Evolutionary conservation across 2,113 vertebrate genomes (phyloP), one percentile per base, ranked within the genome.

Genomic region (Mastomys coucha): DNA sequence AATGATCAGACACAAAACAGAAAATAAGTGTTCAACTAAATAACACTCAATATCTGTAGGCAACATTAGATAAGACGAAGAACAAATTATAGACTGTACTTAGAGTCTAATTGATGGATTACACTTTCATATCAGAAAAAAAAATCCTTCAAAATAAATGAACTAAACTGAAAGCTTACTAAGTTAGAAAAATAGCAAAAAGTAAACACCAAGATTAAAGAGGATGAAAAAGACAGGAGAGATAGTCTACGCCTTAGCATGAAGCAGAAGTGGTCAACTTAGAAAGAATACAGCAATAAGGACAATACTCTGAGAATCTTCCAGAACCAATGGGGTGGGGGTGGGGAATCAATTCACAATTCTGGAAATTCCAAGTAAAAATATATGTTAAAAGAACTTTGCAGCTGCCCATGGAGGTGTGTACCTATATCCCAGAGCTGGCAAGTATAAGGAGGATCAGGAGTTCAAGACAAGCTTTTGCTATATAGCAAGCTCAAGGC

Each of bases 11-110:
- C 36, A 39, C 8, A 16, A 14, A 63, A 49, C 51, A 51, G 24
- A 80, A 94, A 88, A 85, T 89, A 72, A 93, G 63, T 76, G 45
- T 78, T 91, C 69, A 58, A 39, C 20, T 49, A 86, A 65, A 86
- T 65, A 45, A 67, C 7, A 42, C 3, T 49, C 84, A 86, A 12
- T 86, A 49, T 86, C 63, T 19, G 42, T 67, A 49, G 63, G 60
- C 42, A 67, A 86, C 28, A 86, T 86, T 86, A 67, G 84, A 67
- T 45, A 86, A 85, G 58, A 85, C n/a, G 58, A n/a, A 31, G 58
- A 45, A 45, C 63, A 85, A 28, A 85, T 31, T 45, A 17, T 45
- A 85, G 81, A 45, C 17, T 85, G 63, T 33, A 87, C 63, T 87
- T 69, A 22, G 42, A 87, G 49, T 36, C 42, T 69, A 87, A 69